Evolutionary conservation across 1,140 invertebrate species (phyloP), one percentile per base, ranked within the genome.

Genomic region (Drusus annulatus): DNA sequence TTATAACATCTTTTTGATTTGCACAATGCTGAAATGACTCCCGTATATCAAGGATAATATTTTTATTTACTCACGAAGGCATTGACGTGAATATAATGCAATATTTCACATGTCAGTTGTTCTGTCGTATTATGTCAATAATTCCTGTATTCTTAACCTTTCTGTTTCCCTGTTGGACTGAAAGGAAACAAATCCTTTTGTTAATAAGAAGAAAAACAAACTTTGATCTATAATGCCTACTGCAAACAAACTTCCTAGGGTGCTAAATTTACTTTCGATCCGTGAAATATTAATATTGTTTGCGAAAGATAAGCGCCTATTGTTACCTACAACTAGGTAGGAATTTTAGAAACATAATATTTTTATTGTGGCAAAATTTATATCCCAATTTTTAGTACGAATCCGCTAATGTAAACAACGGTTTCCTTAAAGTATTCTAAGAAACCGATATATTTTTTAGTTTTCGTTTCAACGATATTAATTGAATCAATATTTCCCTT

Each of bases 21-120:
- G 10, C 10, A 45, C 10, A 45, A 13, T 45, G 0, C 36, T 45
- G 8, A 45, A 13, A 5, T 45, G 36, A 45, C 36, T 45, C 36
- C 36, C 36, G 36, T 45, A 45, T 10, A 45, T 45, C 36, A 13
- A 10, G 36, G 56, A 60, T 60, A 21, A 60, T 60, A 60, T 60
- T 60, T 60, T 60, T 60, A 60, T 60, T 60, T 60, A 21, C 17
- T 17, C 16, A 17, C 10, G 23, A 16, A 65, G 16, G 62, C 62
- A 65, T 65, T 65, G 62, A 65, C 56, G 25, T n/a, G 62, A 31
- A 65, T n/a, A 65, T 65, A 65, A 65, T 65, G 62, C 62, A 28
- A 63, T 63, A 65, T 65, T 65, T 65, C 62, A 65, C 62, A 31
- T 65, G 62, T 65, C 62, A 65, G 62, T 31, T 65, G 25, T 28